Evolutionary conservation across 2,797 vertebrate species (phyloP), one percentile per base, ranked within the genome.

Genomic region (Macroramphosus scolopax): DNA sequence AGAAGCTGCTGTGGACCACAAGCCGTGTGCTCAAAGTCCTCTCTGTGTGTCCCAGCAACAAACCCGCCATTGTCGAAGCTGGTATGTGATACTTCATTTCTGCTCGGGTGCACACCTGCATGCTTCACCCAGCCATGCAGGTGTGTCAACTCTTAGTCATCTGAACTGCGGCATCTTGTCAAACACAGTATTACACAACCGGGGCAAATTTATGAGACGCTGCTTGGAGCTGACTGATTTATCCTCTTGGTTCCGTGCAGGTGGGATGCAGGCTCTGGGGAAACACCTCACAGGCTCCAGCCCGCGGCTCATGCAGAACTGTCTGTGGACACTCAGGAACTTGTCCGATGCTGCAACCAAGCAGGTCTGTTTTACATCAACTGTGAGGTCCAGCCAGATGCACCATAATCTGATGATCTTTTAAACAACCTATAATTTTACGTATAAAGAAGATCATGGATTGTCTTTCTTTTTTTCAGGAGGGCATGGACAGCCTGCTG

Each of bases 1-100:
- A 99, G 87, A 99, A 99, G 49, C 87, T 99, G 29, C 77, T 99
- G 77, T 99, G 97, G 97, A 99, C 97, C 84, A 99, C 97, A 62
- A 98, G 96, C 81, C 87, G 97, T 59, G 97, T 99, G 54, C 91
- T 99, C 63, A 99, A 99, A 87, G 97, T 99, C 63, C 85, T 99
- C 46, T 99, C 97, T 0, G 97, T 99, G 51, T 99, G 97, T 82
- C 98, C 96, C 78, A 99, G 97, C 89, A 99, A 99, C 83, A 99
- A 99, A 70, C 97, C 96, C 5, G 97, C 97, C 50, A 99, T 99
- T 38, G 97, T 99, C 55, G 96, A 99, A 77, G 96, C 96, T 74
- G 97, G 97, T 99, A 82, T 78, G 93, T 87, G n/a, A n/a, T n/a
- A n/a, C n/a, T n/a, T n/a, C n/a, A n/a, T n/a, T n/a, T n/a, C n/a